A percentile compares a stretch with the other conserved stretches of the same genome.
These are phyloP conservation scores for Carpatolechia fugitivella DNA, from an alignment of 2,888 invertebrate species.

Conservation along the genomic window DNA sequence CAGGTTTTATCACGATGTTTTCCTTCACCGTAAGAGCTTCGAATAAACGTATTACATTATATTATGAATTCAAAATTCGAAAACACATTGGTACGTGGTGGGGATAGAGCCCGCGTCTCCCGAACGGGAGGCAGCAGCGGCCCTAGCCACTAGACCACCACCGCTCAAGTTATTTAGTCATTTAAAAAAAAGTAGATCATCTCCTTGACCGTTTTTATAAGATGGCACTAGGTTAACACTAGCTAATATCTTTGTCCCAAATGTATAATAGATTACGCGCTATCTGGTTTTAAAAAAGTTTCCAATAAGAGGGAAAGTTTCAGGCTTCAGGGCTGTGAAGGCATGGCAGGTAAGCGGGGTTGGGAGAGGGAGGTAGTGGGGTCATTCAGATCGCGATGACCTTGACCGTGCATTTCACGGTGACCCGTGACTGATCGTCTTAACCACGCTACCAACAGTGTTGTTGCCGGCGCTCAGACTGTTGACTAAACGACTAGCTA, in stretches of 20 bases:
- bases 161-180: no score
- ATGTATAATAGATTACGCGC: no score
- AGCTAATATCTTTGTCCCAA: no score
- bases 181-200: constrained; percentile 8
- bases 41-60: no score
- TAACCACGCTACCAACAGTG: constrained; percentile 5
- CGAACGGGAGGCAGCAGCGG: no score
- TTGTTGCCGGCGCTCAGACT: not conserved
- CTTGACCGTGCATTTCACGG: constrained; percentile 16
- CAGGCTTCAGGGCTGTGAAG: not conserved
- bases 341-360: not conserved
- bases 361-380: not conserved
- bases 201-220: constrained; percentile 1
- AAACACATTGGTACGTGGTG: no score
- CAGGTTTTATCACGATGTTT: no score
- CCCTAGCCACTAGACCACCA: no score
- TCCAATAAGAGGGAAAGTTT: not conserved
- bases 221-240: not conserved
- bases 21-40: no score
- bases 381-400: constrained; percentile 1
- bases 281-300: not conserved
- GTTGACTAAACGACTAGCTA: not conserved
- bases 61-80: no score
- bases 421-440: constrained; percentile 14
- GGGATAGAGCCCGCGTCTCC: no score